A percentile compares a stretch with the other conserved stretches of the same genome.
Conservation (phyloP, 2,888 invertebrate genomes). For the Crocallis elinguaria region DNA sequence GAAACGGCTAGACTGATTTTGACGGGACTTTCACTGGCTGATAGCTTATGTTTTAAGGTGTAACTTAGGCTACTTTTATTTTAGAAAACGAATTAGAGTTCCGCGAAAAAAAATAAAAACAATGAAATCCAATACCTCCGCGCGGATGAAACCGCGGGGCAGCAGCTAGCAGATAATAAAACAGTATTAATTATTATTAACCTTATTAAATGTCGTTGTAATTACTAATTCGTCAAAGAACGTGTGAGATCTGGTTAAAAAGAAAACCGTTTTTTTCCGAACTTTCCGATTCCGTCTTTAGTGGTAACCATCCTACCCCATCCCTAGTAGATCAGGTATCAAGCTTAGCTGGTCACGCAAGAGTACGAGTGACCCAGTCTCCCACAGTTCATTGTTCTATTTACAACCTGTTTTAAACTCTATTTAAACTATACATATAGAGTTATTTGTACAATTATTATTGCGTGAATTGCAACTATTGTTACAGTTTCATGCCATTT, state of each 20-base stretch:
- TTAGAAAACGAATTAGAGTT: too few species aligned
- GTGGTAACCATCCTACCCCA: neutral
- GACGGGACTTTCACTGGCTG: too few species aligned
- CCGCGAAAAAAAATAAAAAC: too few species aligned
- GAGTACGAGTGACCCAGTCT: slow-evolving; percentile 11
- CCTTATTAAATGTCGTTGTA: too few species aligned
- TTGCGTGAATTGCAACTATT: neutral
- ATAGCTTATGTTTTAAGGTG: too few species aligned
- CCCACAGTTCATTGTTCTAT: slow-evolving; percentile 14
- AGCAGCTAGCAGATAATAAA: too few species aligned
- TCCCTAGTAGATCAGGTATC: slow-evolving; percentile 4
- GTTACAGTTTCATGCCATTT: neutral
- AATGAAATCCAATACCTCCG: too few species aligned
- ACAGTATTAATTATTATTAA: too few species aligned
- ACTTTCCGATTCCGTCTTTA: neutral
- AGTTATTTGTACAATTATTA: neutral
- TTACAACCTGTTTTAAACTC: slow-evolving; percentile 12
- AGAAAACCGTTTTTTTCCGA: neutral
- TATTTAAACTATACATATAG: slow-evolving; percentile 10
- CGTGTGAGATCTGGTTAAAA: neutral
- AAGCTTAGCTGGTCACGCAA: slow-evolving; percentile 16
- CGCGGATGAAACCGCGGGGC: too few species aligned
- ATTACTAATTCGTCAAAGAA: too few species aligned
- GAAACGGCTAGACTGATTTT: too few species aligned
- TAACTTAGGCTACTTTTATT: too few species aligned